These are phyloP conservation scores for Coptodon bakossiorum DNA, from an alignment of 2,113 vertebrate species.

Conservation along the genomic window DNA sequence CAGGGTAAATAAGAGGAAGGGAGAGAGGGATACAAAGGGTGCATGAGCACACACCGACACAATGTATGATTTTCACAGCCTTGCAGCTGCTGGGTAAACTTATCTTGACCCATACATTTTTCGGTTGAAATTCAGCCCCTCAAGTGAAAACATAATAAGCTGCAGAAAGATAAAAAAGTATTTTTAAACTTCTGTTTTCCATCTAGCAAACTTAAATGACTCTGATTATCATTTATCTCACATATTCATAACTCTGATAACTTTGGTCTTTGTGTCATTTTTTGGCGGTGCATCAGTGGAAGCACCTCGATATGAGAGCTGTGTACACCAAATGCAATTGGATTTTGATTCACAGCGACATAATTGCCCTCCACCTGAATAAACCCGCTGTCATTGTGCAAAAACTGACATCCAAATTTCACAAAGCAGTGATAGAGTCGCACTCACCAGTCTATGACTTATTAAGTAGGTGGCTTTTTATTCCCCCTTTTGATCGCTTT, in stretches of 20 bases:
- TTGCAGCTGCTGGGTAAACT: background rate
- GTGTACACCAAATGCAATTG: background rate
- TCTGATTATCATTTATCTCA: background rate
- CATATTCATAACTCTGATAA: background rate
- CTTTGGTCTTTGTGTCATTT: background rate
- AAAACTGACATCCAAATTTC: conserved; percentile 13
- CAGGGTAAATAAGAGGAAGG: background rate
- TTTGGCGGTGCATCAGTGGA: background rate
- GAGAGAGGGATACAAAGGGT: background rate
- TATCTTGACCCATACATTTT: background rate
- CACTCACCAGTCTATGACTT: conserved; percentile 35
- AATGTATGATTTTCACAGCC: background rate
- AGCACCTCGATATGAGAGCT: background rate
- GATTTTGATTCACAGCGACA: conserved; percentile 15
- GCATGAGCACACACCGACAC: background rate
- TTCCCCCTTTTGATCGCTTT: conserved; percentile 41
- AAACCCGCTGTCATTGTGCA: conserved; percentile 7
- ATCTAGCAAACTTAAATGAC: background rate
- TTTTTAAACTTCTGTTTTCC: background rate
- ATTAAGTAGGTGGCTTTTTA: conserved; percentile 48
- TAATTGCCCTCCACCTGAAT: conserved; percentile 19
- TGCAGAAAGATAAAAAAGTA: background rate
- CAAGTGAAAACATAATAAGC: background rate
- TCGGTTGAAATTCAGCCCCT: background rate
- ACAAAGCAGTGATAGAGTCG: conserved; percentile 3